Evolutionary conservation across 1,140 invertebrate genomes (phyloP).

Genomic region (Tyrophagus putrescentiae): DNA sequence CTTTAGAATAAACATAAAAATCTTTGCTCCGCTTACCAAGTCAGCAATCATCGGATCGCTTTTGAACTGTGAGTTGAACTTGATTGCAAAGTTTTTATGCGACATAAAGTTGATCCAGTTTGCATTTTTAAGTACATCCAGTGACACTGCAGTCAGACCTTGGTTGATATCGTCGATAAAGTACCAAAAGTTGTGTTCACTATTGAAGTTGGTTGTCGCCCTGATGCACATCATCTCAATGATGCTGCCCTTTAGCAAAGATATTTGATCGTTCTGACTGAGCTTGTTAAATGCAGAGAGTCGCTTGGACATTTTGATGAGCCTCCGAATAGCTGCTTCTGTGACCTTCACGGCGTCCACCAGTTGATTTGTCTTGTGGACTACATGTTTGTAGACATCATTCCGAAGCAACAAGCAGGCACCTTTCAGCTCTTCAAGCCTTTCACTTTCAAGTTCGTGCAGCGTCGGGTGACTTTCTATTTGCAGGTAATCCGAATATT

Average conservation of each 20-base stretch:
- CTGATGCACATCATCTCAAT: conserved; percentile 82
- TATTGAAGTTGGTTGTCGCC: conserved; percentile 71
- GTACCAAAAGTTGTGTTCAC: conserved; percentile 58
- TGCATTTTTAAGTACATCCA: conserved; percentile 68
- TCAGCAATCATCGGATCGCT: conserved; percentile 52
- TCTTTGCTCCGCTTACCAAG: conserved; percentile 1
- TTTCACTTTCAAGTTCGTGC: not conserved
- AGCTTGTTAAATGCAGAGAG: conserved; percentile 72
- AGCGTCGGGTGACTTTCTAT: not conserved
- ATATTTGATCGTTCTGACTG: conserved; percentile 79
- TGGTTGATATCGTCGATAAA: conserved; percentile 1
- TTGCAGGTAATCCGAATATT: not conserved
- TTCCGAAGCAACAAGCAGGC: conserved; percentile 8
- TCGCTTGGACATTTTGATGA: conserved; percentile 83
- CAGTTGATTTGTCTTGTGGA: conserved; percentile 31
- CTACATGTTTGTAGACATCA: conserved; percentile 6
- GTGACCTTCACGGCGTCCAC: conserved; percentile 75
- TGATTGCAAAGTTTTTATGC: conserved; percentile 60
- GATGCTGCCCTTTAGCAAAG: conserved; percentile 68
- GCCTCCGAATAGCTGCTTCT: conserved; percentile 66
- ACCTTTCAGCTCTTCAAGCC: conserved; percentile 2
- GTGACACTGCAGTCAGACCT: conserved; percentile 43
- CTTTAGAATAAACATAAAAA: conserved; percentile 6
- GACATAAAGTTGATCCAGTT: conserved; percentile 72
- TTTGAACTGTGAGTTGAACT: conserved; percentile 60